Conservation (phyloP, 1,140 invertebrate genomes). For the Daktulosphaira vitifoliae region DNA sequence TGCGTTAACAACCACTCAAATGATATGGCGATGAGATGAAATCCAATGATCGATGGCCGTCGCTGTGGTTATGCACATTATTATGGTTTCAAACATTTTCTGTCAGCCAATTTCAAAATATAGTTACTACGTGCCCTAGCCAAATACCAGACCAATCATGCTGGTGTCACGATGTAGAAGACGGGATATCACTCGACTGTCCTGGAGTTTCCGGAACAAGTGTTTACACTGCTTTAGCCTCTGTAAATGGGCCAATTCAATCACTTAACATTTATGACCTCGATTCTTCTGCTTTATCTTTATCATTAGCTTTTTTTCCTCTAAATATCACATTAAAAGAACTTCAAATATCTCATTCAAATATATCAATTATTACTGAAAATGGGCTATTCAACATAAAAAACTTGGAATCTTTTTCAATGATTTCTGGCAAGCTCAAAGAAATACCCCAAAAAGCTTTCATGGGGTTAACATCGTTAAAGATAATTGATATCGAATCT, state of each 20-base stretch:
- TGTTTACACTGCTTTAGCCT: constrained; percentile 47
- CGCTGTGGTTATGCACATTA: constrained; percentile 16
- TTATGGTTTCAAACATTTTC: background rate
- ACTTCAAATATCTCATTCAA: constrained; percentile 33
- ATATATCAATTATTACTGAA: constrained; percentile 24
- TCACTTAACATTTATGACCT: constrained; percentile 79
- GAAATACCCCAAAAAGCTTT: constrained; percentile 73
- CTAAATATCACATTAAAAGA: constrained; percentile 59
- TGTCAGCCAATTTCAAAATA: background rate
- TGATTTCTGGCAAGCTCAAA: constrained; percentile 69
- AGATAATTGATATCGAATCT: constrained; percentile 71
- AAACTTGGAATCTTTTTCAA: constrained; percentile 66
- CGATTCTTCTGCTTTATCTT: constrained; percentile 60
- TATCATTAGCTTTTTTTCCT: constrained; percentile 63
- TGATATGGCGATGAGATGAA: constrained; percentile 32
- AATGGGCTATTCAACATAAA: constrained; percentile 48
- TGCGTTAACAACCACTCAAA: background rate
- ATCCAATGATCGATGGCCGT: constrained; percentile 23
- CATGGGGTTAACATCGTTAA: constrained; percentile 59
- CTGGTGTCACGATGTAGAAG: constrained; percentile 83
- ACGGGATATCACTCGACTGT: constrained; percentile 82
- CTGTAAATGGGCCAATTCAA: constrained; percentile 56
- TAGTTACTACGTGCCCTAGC: constrained; percentile 53
- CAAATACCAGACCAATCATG: constrained; percentile 65
- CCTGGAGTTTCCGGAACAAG: constrained; percentile 60